A percentile compares a stretch with the other conserved stretches of the same genome.
These are phyloP conservation scores for Phlogophora meticulosa DNA, from an alignment of 2,888 invertebrate genomes.

Conservation along the genomic window DNA sequence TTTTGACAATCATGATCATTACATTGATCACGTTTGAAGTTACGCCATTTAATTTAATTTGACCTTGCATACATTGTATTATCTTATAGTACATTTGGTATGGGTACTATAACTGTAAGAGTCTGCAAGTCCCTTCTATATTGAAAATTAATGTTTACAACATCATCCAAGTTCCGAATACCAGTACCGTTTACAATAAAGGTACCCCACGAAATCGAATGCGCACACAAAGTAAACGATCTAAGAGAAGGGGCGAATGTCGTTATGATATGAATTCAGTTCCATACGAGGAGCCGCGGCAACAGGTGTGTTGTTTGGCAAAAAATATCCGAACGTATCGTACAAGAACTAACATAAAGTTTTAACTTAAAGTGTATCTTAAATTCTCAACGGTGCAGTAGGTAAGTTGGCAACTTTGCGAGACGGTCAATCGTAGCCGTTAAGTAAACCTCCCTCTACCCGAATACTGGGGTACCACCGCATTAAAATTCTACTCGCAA, in stretches of 20 bases:
- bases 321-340: conserved; percentile 32
- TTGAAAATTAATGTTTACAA: background rate
- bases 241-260: conserved; percentile 32
- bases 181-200: conserved; percentile 26
- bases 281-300: conserved; percentile 41
- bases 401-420: conserved; percentile 59
- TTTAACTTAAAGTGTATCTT: conserved; percentile 45
- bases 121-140: background rate
- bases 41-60: background rate
- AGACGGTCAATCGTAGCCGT: conserved; percentile 66
- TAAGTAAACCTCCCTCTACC: conserved; percentile 65
- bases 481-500: conserved; percentile 82
- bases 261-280: conserved; percentile 62
- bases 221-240: conserved; percentile 48
- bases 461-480: conserved; percentile 52
- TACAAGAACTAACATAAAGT: conserved; percentile 36
- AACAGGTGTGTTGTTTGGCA: conserved; percentile 55
- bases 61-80: background rate
- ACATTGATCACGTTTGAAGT: background rate
- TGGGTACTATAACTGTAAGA: too few species aligned
- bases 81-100: background rate
- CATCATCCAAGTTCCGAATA: conserved; percentile 12
- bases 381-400: conserved; percentile 67
- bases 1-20: background rate
- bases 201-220: conserved; percentile 36